These are phyloP conservation scores for Bos javanicus DNA, from an alignment of 2,113 vertebrate species.

Conservation along the genomic window DNA sequence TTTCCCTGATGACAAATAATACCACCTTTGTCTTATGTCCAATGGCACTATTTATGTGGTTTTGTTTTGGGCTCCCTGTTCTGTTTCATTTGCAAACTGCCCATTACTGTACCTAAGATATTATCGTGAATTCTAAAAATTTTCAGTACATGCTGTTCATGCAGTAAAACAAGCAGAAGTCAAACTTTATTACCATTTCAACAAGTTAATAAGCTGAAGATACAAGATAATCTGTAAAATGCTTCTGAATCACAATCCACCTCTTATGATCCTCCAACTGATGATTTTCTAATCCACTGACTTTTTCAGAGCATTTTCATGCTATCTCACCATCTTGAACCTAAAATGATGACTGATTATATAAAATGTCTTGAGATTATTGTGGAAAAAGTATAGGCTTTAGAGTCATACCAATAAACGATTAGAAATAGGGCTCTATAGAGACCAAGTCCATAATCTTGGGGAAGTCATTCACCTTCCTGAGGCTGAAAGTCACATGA, in stretches of 20 bases:
- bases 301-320: slow-evolving; percentile 12
- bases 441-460: neutral
- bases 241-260: neutral
- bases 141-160: neutral
- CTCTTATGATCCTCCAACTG: neutral
- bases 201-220: slow-evolving; percentile 33
- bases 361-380: neutral
- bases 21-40: neutral
- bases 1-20: neutral
- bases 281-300: slow-evolving; percentile 33
- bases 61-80: neutral
- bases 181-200: slow-evolving; percentile 32
- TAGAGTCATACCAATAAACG: neutral
- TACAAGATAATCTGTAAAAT: slow-evolving; percentile 15
- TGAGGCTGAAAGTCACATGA: neutral
- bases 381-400: neutral
- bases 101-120: neutral
- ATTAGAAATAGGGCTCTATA: neutral
- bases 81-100: neutral
- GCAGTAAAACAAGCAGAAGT: slow-evolving; percentile 36
- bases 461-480: neutral
- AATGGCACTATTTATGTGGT: neutral
- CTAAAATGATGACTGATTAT: neutral
- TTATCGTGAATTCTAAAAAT: slow-evolving; percentile 14
- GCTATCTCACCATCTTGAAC: neutral